Evolutionary conservation across 2,797 vertebrate species (phyloP).

Genomic region (Phylloscopus collybita): DNA sequence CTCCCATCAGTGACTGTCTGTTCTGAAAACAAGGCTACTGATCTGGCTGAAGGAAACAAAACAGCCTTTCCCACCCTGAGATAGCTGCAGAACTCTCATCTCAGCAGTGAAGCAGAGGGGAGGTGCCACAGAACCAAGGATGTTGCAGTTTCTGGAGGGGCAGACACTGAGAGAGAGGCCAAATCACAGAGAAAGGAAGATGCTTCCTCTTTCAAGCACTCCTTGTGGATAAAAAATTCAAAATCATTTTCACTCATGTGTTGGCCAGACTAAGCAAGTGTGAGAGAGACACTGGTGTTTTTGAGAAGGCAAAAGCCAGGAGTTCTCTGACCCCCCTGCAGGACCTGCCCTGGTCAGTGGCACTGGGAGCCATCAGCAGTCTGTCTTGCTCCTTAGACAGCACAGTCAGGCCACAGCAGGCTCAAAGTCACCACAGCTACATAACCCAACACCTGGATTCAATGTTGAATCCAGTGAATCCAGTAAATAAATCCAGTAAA

Average conservation of each 20-base stretch:
- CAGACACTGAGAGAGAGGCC: neutral
- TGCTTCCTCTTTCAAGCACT: neutral
- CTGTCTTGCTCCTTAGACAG: neutral
- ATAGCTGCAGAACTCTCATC: constrained; percentile 35
- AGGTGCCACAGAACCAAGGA: constrained; percentile 40
- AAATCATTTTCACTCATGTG: neutral
- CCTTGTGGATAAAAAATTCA: neutral
- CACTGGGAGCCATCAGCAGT: neutral
- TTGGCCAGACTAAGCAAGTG: neutral
- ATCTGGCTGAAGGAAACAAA: constrained; percentile 71
- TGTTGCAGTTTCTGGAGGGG: constrained; percentile 9
- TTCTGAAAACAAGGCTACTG: constrained; percentile 81
- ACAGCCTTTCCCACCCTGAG: constrained; percentile 40
- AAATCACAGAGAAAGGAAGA: neutral
- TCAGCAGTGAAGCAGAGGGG: neutral
- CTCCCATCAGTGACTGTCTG: constrained; percentile 70
- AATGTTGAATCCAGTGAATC: too few relatives aligned
- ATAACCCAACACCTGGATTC: neutral
- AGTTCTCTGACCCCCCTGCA: neutral
- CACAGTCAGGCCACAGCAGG: neutral
- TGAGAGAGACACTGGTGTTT: neutral
- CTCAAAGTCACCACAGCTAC: neutral
- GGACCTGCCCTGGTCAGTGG: neutral
- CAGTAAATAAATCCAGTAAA: neutral
- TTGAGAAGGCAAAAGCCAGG: neutral